Evolutionary conservation across 2,797 vertebrate species (phyloP), one percentile per base, ranked within the genome.

Genomic region (Macropodus opercularis): DNA sequence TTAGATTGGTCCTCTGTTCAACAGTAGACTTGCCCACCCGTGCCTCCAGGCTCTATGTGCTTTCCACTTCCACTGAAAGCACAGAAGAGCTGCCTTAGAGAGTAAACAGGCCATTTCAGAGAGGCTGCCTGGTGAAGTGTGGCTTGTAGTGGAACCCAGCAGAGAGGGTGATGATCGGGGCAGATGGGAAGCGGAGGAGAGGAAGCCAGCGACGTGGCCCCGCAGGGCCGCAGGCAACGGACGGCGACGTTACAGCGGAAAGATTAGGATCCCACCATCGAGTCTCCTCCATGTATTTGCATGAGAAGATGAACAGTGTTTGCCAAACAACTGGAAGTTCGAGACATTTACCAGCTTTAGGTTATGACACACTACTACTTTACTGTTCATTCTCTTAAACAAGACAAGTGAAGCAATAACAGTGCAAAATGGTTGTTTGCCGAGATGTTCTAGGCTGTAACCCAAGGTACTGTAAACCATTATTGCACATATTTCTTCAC

Each of bases 1-100:
- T 86, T 77, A 84, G 74, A 83, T 80, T 83, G 71, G 67, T 57
- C 54, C 63, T 74, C 68, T 77, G 53, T 69, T 81, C 49, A 63
- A 27, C 66, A 39, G 51, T 24, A 36, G 34, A 62, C 64, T 59
- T 21, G 21, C 63, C 57, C 72, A 66, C 50, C 24, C 23, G 0
- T 29, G 24, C 35, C 55, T n/a, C 4, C 0, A 49, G 41, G 68
- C 63, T 71, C 62, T 39, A 36, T 60, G 9, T 23, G 11, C 29
- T 52, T 83, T 72, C 70, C 69, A 65, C 63, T 60, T 68, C 49
- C 59, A 69, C 69, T 61, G 57, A 83, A 84, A 78, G 67, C 75
- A 63, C 67, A 36, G 17, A 36, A 36, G 17, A 36, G 35, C 68
- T 34, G 50, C 78, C 77, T 71, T 40, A 29, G 38, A 74, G 72